Conservation (phyloP, 2,113 vertebrate genomes). For the Guaruba guarouba region DNA sequence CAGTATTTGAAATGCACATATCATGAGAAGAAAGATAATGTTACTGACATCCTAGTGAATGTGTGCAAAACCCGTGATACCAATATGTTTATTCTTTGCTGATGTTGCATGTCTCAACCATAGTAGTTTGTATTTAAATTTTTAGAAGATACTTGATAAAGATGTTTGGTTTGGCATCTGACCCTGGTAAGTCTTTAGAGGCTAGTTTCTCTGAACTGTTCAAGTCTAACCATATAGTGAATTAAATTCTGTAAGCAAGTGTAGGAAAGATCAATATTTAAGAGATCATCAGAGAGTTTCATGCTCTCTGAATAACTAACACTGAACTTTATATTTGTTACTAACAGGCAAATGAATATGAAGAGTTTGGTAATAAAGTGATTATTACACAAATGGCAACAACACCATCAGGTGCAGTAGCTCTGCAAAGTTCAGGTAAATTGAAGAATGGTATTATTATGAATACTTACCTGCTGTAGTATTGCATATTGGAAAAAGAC, state of each 20-base stretch:
- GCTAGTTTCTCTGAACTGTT: background rate
- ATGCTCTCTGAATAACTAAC: background rate
- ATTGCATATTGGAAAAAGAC: background rate
- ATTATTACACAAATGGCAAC: slow-evolving; percentile 90
- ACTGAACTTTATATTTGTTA: background rate
- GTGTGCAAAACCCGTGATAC: background rate
- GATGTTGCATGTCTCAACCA: background rate
- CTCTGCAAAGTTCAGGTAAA: slow-evolving; percentile 86
- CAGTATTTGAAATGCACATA: background rate
- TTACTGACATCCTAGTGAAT: background rate
- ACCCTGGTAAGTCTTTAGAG: background rate
- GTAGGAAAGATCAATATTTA: background rate
- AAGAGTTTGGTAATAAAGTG: slow-evolving; percentile 86
- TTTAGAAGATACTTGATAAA: background rate
- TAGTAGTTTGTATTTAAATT: background rate
- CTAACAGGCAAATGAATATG: slow-evolving; percentile 83
- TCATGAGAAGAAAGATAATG: background rate
- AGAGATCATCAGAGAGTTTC: background rate
- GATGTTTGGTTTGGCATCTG: background rate
- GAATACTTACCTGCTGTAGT: background rate
- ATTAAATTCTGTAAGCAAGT: background rate
- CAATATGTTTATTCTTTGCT: background rate
- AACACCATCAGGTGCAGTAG: slow-evolving; percentile 82
- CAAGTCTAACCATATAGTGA: background rate
- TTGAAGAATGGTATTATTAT: background rate